Evolutionary conservation across 2,113 vertebrate species (phyloP).

Genomic region (Andinoacara biseriatus): DNA sequence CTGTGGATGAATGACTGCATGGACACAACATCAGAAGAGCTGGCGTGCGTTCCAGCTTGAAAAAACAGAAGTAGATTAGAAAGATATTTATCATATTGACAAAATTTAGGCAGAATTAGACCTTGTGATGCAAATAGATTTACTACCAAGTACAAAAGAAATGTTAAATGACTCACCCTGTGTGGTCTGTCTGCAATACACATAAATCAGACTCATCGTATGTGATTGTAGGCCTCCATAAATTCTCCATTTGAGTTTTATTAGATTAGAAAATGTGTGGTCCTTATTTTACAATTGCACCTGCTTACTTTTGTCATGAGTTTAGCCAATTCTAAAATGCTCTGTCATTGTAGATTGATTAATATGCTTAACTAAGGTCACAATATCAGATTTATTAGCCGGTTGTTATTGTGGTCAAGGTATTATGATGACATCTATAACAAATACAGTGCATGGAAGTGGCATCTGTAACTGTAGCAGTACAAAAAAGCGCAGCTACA

Average conservation of each 20-base stretch:
- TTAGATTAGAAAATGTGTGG: background rate
- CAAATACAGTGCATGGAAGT: background rate
- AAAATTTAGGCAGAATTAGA: background rate
- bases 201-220: background rate
- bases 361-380: background rate
- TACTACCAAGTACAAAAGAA: background rate
- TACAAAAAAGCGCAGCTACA: background rate
- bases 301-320: background rate
- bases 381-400: background rate
- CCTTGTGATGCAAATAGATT: background rate
- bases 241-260: background rate
- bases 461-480: background rate
- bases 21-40: background rate
- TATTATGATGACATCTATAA: background rate
- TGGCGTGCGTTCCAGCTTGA: background rate
- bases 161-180: background rate
- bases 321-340: background rate
- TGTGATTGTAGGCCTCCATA: background rate
- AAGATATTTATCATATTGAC: background rate
- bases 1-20: background rate
- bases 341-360: background rate
- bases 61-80: background rate
- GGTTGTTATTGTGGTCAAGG: background rate
- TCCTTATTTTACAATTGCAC: background rate
- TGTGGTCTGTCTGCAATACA: background rate